Evolutionary conservation across 2,113 vertebrate genomes (phyloP).

Genomic region (Tachysurus vachellii): DNA sequence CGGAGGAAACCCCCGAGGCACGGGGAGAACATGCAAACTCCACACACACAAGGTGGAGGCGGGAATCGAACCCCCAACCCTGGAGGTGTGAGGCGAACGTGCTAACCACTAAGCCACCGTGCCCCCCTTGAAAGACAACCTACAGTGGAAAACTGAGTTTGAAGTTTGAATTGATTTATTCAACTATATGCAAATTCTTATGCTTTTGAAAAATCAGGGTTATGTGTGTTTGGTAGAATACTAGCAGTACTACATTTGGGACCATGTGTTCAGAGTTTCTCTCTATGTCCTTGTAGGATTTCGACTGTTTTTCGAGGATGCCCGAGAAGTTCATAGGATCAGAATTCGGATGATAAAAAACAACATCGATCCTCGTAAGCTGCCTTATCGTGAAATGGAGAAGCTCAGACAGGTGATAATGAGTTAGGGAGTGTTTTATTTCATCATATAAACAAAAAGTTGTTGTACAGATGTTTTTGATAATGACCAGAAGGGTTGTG

Average conservation of each 20-base stretch:
- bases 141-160: neutral
- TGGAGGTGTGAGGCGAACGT: too few relatives aligned
- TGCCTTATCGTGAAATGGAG: slow-evolving; percentile 92
- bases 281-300: slow-evolving; percentile 69
- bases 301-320: slow-evolving; percentile 75
- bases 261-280: neutral
- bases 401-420: slow-evolving; percentile 82
- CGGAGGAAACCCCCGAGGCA: too few relatives aligned
- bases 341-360: slow-evolving; percentile 68
- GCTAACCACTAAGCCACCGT: too few relatives aligned
- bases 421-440: neutral
- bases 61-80: too few relatives aligned
- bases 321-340: slow-evolving; percentile 78
- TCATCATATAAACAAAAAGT: neutral
- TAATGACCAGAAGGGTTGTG: neutral
- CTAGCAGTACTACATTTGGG: neutral
- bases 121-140: too few relatives aligned
- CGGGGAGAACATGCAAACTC: too few relatives aligned
- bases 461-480: neutral
- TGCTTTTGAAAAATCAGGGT: neutral
- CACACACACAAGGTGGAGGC: too few relatives aligned
- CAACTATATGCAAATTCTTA: neutral
- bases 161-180: neutral
- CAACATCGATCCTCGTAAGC: slow-evolving; percentile 68
- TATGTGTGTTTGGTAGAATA: neutral